Evolutionary conservation across 2,888 invertebrate genomes (phyloP).

Genomic region (Herminia tarsipennalis): DNA sequence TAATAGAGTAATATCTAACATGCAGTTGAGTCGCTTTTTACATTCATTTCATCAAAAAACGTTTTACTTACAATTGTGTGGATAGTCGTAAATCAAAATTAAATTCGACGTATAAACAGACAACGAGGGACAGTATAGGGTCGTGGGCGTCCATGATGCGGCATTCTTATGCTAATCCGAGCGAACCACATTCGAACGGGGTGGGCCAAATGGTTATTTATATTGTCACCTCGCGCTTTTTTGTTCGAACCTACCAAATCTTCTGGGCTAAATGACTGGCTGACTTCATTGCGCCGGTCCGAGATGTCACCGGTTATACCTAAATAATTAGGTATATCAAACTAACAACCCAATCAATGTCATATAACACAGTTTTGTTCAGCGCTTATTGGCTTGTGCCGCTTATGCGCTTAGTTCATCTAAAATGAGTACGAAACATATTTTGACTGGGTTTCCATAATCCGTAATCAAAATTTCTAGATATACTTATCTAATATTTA

Average conservation of each 20-base stretch:
- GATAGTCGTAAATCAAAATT: constrained; percentile 83
- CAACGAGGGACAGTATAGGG: constrained; percentile 73
- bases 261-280: constrained; percentile 64
- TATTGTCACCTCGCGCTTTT: constrained; percentile 83
- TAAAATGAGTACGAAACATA: too few relatives aligned
- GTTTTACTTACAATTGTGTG: constrained; percentile 79
- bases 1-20: constrained; percentile 11
- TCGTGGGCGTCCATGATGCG: constrained; percentile 80
- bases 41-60: constrained; percentile 52
- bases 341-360: too few relatives aligned
- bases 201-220: constrained; percentile 86
- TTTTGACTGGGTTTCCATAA: too few relatives aligned
- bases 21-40: constrained; percentile 39
- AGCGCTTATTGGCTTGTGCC: too few relatives aligned
- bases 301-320: constrained; percentile 19
- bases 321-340: too few relatives aligned
- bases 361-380: too few relatives aligned
- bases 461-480: too few relatives aligned
- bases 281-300: constrained; percentile 58
- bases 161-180: constrained; percentile 85
- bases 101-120: constrained; percentile 83
- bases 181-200: constrained; percentile 79
- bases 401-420: too few relatives aligned
- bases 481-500: too few relatives aligned
- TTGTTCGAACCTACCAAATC: constrained; percentile 68